These are phyloP conservation scores for Drosophila pectinifera DNA, from an alignment of 1,140 invertebrate genomes.

Conservation along the genomic window DNA sequence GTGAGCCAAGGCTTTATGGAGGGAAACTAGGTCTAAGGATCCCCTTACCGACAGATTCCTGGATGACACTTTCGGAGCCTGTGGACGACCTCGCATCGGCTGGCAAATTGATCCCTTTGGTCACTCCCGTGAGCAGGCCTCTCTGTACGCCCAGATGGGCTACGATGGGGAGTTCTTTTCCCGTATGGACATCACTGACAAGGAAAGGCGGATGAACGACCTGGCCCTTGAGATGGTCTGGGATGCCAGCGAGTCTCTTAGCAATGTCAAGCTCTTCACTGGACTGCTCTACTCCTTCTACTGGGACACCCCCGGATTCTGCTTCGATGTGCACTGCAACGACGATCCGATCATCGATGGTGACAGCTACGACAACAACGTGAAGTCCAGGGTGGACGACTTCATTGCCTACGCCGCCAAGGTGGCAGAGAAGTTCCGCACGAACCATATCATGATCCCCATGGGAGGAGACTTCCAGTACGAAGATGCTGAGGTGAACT, in stretches of 20 bases:
- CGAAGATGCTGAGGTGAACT: constrained; percentile 93
- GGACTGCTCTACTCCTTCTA: constrained; percentile 92
- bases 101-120: constrained; percentile 99
- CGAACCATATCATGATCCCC: constrained; percentile 93
- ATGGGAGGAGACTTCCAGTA: constrained; percentile 98
- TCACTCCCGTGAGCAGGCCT: constrained; percentile 94
- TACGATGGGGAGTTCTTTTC: constrained; percentile 96
- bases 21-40: background rate
- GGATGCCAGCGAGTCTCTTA: constrained; percentile 88
- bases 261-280: constrained; percentile 89
- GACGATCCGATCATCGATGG: constrained; percentile 94
- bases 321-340: constrained; percentile 93
- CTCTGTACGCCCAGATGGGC: constrained; percentile 92
- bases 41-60: constrained; percentile 85
- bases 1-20: constrained; percentile 15
- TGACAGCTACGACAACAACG: constrained; percentile 90
- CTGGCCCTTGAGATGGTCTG: constrained; percentile 85
- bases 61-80: constrained; percentile 93
- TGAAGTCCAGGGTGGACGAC: constrained; percentile 87
- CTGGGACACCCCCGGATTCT: constrained; percentile 94
- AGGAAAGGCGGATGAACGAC: constrained; percentile 87
- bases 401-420: constrained; percentile 86
- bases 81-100: constrained; percentile 92
- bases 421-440: constrained; percentile 87
- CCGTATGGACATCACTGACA: constrained; percentile 95